Evolutionary conservation across 1,140 invertebrate species (phyloP).

Genomic region (Agrilus planipennis): DNA sequence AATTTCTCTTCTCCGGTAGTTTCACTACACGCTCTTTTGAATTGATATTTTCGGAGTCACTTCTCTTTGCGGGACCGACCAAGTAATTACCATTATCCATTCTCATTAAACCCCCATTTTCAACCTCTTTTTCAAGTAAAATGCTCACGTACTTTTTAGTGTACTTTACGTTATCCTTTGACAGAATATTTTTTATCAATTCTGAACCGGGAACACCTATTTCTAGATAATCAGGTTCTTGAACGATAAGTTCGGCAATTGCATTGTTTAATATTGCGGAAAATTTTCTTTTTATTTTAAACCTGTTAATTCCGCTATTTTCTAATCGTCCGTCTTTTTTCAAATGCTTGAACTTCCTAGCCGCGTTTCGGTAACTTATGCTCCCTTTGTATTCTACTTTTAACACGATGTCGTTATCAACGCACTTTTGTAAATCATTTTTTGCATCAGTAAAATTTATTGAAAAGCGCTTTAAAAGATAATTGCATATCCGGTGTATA

Average conservation of each 20-base stretch:
- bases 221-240: constrained; percentile 57
- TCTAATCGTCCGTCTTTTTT: constrained; percentile 38
- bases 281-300: constrained; percentile 28
- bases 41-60: constrained; percentile 14
- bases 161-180: constrained; percentile 49
- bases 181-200: constrained; percentile 48
- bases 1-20: constrained; percentile 1
- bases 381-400: constrained; percentile 81
- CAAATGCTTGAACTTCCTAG: constrained; percentile 48
- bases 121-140: constrained; percentile 52
- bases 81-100: constrained; percentile 54
- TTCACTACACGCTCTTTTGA: constrained; percentile 7
- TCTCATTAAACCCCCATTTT: constrained; percentile 51
- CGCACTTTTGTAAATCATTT: constrained; percentile 58
- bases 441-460: constrained; percentile 60
- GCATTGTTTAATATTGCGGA: constrained; percentile 47
- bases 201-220: constrained; percentile 53
- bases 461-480: constrained; percentile 59
- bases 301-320: constrained; percentile 7
- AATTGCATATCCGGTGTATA: constrained; percentile 69
- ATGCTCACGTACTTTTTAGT: constrained; percentile 50
- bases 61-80: constrained; percentile 39
- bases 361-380: constrained; percentile 70
- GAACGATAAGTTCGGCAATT: constrained; percentile 53
- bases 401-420: constrained; percentile 63